A percentile compares a stretch with the other conserved stretches of the same genome.
These are phyloP conservation scores for Rhogogaster chlorosoma DNA, from an alignment of 2,888 invertebrate genomes.

Conservation along the genomic window DNA sequence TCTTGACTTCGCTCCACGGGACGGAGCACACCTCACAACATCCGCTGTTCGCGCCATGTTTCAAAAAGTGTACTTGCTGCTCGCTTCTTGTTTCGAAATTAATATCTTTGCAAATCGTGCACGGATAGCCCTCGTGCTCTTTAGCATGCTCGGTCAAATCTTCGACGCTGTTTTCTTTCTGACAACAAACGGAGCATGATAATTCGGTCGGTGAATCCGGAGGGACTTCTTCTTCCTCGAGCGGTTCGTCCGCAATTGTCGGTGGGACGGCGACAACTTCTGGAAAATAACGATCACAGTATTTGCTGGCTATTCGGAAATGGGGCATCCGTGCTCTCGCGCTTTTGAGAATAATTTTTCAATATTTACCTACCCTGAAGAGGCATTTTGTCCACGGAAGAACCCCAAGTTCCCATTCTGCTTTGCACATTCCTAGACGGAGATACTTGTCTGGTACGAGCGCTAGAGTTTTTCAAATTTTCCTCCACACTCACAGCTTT, in stretches of 20 bases:
- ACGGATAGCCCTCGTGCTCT: constrained; percentile 26
- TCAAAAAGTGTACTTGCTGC: constrained; percentile 49
- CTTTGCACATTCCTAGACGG: neutral
- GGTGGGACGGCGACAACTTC: neutral
- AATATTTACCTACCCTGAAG: constrained; percentile 49
- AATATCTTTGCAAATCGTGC: constrained; percentile 42
- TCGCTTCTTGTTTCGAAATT: constrained; percentile 49
- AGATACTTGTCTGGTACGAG: constrained; percentile 42
- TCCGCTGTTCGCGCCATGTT: constrained; percentile 42
- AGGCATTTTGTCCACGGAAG: constrained; percentile 34
- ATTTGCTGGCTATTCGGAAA: neutral
- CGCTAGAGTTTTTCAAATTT: constrained; percentile 34
- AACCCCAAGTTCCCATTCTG: constrained; percentile 25
- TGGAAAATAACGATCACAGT: neutral
- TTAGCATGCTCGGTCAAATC: constrained; percentile 31
- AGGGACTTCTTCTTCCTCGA: neutral
- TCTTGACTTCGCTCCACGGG: constrained; percentile 25
- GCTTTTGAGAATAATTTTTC: neutral
- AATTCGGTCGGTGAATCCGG: constrained; percentile 17
- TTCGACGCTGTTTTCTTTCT: constrained; percentile 22
- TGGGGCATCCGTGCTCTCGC: neutral
- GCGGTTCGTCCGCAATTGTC: neutral
- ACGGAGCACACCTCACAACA: constrained; percentile 48
- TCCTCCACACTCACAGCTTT: constrained; percentile 40
- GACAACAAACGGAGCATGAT: constrained; percentile 35